Conservation (phyloP, 30 jellyfish, hydroid and myxozoan species). For the Catostylus mosaicus region DNA sequence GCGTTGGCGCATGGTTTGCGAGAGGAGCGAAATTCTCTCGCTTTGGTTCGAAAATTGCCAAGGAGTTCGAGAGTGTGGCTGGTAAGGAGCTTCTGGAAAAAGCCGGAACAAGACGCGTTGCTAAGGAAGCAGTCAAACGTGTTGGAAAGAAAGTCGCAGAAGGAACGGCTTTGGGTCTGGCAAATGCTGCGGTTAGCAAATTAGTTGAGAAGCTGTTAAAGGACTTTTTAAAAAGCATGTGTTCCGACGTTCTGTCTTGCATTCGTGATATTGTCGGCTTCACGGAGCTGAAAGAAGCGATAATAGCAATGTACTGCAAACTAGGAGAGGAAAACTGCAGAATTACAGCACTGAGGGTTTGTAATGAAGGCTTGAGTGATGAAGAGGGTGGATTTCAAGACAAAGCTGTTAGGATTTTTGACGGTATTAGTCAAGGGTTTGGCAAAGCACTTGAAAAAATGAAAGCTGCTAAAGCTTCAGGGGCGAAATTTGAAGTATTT, state of each 20-base stretch:
- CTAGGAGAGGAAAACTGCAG: conserved; percentile 7
- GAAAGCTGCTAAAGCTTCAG: background rate
- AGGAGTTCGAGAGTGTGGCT: background rate
- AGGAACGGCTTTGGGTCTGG: conserved; percentile 28
- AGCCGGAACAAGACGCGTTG: background rate
- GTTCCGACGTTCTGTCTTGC: background rate
- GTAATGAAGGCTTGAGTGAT: background rate
- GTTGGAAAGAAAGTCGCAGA: conserved; percentile 45
- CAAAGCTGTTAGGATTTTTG: conserved; percentile 2
- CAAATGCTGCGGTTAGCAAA: conserved; percentile 18
- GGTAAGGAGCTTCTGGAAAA: conserved; percentile 25
- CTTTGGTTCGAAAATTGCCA: conserved; percentile 25
- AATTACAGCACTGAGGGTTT: background rate
- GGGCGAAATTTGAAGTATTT: background rate
- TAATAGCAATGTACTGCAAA: conserved; percentile 18
- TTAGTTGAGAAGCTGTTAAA: conserved; percentile 21
- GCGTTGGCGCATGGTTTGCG: conserved; percentile 50
- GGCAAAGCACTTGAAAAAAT: conserved; percentile 14
- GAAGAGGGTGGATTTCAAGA: background rate
- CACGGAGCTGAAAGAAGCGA: conserved; percentile 2
- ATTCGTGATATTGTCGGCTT: background rate
- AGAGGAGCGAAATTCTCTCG: conserved; percentile 38
- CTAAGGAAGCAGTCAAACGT: conserved; percentile 23
- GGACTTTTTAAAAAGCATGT: background rate
- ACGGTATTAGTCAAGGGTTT: background rate